Base-by-base conservation (phyloP, 2,888 invertebrate species). In the Aphidius colemani region DNA sequence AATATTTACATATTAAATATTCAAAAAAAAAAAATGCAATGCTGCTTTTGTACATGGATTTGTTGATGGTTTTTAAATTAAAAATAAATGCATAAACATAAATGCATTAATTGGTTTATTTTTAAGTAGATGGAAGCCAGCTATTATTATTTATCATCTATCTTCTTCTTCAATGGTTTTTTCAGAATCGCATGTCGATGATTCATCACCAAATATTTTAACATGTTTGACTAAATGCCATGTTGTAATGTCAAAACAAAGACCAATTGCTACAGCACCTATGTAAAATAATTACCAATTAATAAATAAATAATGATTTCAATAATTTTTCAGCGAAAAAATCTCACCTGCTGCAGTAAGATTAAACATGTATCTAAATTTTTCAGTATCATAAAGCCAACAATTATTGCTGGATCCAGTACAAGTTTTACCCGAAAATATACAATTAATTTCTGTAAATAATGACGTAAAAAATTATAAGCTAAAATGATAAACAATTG, bases 341-440 rank as follows among this genome's bases (percentile, higher is more conserved):
- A 60, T 51, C 81, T 79, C 67, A 85, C 85, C 79, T 68, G 89
- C 88, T 53, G 89, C 88, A 10, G 88, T 88, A 68, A 88, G 86
- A 78, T 90, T 90, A 67, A 90, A 78, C 56, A 86, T 84, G 71
- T 88, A 88, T 77, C 89, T 85, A 69, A 91, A 82, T 6, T 85
- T 84, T 73, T 86, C 85, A 9, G 88, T 88, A 77, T 90, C 88
- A 78, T 91, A 91, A 9, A 90, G 82, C 91, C 91, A 91, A 75
- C 91, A 91, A 74, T 90, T 90, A 67, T 30, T 30, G 5, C 90
- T 90, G 56, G 86, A 87, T 61, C 87, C 87, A 0, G 87, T 85
- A 74, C 90, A 91, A 5, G 89, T 89, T 76, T 89, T 89, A 9
- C 90, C 90, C 91, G 91, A 91, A 10, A 91, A 88, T 41, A 90